These are phyloP conservation scores for Chunga burmeisteri DNA, from an alignment of 2,113 vertebrate species.

Conservation along the genomic window DNA sequence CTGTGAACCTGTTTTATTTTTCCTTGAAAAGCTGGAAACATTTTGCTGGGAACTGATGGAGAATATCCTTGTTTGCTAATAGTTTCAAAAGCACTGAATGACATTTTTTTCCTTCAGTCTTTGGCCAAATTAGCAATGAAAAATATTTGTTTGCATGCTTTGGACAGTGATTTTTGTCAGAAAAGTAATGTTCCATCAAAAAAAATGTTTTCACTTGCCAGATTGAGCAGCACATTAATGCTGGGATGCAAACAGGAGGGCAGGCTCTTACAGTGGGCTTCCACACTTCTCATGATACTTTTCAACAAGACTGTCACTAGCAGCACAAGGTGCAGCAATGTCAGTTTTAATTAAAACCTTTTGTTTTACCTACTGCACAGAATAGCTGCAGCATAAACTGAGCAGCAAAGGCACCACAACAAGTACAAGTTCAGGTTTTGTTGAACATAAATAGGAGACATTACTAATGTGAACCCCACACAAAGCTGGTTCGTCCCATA, in stretches of 20 bases:
- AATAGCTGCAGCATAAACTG: conserved; percentile 38
- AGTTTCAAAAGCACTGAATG: background rate
- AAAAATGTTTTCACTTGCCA: background rate
- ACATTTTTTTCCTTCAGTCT: background rate
- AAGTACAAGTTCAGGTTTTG: background rate
- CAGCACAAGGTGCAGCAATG: conserved; percentile 57
- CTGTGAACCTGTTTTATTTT: background rate
- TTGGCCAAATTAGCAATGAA: background rate
- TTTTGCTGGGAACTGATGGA: background rate
- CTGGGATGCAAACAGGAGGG: background rate
- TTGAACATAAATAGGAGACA: background rate
- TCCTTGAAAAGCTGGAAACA: background rate
- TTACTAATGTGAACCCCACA: background rate
- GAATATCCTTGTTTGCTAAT: background rate
- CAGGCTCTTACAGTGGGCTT: background rate
- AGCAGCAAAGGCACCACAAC: conserved; percentile 21
- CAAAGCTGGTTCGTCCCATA: background rate
- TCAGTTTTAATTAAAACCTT: conserved; percentile 72
- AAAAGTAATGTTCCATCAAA: background rate
- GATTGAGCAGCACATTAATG: background rate
- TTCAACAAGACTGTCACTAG: conserved; percentile 49
- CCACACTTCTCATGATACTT: background rate
- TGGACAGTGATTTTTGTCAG: background rate
- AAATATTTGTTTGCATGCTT: background rate
- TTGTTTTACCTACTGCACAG: conserved; percentile 44